A percentile compares a stretch with the other conserved stretches of the same genome.
Evolutionary conservation across 53 echinoderm and acorn worm genomes (phyloP).

Genomic region (Arbacia lixula): DNA sequence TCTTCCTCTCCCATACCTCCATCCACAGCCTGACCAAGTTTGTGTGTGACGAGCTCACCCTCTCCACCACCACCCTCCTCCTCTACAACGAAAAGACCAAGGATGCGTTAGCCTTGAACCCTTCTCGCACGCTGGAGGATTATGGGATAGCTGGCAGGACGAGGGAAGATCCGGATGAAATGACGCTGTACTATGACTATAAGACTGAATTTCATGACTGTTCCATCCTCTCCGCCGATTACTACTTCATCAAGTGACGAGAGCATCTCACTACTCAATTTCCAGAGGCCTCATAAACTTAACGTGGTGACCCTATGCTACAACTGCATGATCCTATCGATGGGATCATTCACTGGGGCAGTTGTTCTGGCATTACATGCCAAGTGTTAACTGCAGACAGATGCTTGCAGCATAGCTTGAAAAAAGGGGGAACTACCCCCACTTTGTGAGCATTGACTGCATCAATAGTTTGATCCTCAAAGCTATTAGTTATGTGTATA

Average conservation of each 20-base stretch:
- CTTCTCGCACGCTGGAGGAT: slow-evolving; percentile 76
- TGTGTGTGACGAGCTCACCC: slow-evolving; percentile 73
- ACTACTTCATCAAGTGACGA: slow-evolving; percentile 75
- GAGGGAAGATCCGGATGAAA: slow-evolving; percentile 77
- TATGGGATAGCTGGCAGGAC: slow-evolving; percentile 82
- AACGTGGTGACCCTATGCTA: too few species aligned
- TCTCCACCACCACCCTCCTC: slow-evolving; percentile 82
- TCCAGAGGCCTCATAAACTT: too few species aligned
- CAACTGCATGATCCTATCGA: too few species aligned
- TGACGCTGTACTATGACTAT: slow-evolving; percentile 86
- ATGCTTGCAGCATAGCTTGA: too few species aligned
- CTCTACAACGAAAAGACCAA: slow-evolving; percentile 84
- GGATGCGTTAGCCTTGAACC: slow-evolving; percentile 69
- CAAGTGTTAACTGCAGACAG: too few species aligned
- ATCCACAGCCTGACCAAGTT: slow-evolving; percentile 74
- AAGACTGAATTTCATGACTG: slow-evolving; percentile 94
- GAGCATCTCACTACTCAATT: too few species aligned
- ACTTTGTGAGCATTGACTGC: too few species aligned
- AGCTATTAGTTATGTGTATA: too few species aligned
- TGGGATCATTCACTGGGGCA: too few species aligned
- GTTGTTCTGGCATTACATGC: too few species aligned
- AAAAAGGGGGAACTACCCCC: too few species aligned
- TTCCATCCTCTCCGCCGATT: slow-evolving; percentile 81
- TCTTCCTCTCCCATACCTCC: slow-evolving; percentile 84
- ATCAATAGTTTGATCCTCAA: too few species aligned